Evolutionary conservation across 2,113 vertebrate species (phyloP).

Genomic region (Syngnathoides biaculeatus): DNA sequence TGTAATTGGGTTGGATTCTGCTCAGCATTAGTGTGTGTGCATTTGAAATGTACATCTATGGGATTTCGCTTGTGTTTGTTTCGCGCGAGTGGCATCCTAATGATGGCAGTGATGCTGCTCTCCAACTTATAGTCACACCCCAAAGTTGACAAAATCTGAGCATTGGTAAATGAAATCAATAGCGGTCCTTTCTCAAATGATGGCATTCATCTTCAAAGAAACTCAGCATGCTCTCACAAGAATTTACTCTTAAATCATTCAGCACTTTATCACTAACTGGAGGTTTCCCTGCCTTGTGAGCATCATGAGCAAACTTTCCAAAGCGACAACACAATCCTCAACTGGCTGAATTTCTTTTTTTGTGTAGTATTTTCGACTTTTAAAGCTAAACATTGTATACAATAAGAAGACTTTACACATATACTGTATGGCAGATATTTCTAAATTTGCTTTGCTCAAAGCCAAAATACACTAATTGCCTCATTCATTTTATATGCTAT

Average conservation of each 20-base stretch:
- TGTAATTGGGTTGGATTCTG: slow-evolving; percentile 29
- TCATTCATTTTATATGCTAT: too few species aligned
- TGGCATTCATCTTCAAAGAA: neutral
- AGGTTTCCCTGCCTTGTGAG: too few species aligned
- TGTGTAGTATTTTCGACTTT: neutral
- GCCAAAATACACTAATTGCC: too few species aligned
- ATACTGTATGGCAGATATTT: too few species aligned
- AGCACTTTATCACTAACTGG: neutral
- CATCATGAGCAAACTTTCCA: too few species aligned
- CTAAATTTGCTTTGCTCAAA: too few species aligned
- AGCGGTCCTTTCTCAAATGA: neutral
- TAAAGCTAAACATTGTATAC: neutral
- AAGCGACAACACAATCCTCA: too few species aligned
- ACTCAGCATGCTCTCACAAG: neutral
- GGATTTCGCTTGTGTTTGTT: slow-evolving; percentile 13
- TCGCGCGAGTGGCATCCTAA: slow-evolving; percentile 39
- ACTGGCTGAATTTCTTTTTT: too few species aligned
- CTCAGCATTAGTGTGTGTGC: slow-evolving; percentile 25
- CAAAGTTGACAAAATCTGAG: slow-evolving; percentile 52
- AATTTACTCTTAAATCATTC: neutral
- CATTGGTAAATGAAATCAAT: slow-evolving; percentile 34
- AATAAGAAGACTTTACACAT: neutral
- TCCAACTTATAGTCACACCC: slow-evolving; percentile 36
- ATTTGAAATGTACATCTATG: slow-evolving; percentile 24
- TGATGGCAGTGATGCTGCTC: slow-evolving; percentile 20